These are phyloP conservation scores for Rachycentron canadum DNA, from an alignment of 2,797 vertebrate species.

Conservation along the genomic window DNA sequence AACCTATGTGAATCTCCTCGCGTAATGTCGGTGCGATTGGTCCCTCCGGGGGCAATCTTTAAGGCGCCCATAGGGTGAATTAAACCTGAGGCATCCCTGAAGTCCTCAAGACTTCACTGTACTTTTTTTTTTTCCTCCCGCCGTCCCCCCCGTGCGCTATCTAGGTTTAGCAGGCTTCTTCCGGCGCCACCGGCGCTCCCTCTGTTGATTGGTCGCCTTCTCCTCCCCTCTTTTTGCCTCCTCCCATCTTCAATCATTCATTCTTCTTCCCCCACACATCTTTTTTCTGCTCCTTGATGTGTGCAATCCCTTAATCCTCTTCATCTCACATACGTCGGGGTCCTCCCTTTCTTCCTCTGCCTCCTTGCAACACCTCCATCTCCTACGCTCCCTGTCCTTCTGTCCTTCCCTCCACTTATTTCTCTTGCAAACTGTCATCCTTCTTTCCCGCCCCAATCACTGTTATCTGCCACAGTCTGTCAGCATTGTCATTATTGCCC, in stretches of 20 bases:
- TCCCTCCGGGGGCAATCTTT: constrained; percentile 56
- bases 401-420: constrained; percentile 8
- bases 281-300: constrained; percentile 77
- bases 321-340: constrained; percentile 70
- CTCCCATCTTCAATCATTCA: constrained; percentile 73
- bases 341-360: constrained; percentile 49
- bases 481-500: constrained; percentile 48
- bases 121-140: constrained; percentile 19
- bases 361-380: constrained; percentile 24
- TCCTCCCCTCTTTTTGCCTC: constrained; percentile 56
- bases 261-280: constrained; percentile 72
- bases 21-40: constrained; percentile 57
- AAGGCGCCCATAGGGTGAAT: constrained; percentile 57
- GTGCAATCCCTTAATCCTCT: constrained; percentile 80
- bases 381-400: neutral
- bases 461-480: constrained; percentile 28
- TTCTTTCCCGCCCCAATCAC: constrained; percentile 40
- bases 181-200: constrained; percentile 25
- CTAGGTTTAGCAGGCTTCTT: constrained; percentile 69
- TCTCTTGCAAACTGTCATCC: neutral
- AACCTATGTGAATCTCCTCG: constrained; percentile 48
- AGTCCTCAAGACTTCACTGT: constrained; percentile 56
- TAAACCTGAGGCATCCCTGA: constrained; percentile 62
- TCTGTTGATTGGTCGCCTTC: constrained; percentile 41
- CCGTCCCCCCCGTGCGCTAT: constrained; percentile 49